These are phyloP conservation scores for Hypsibius dujardini DNA, from an alignment of 1,140 invertebrate genomes.

Conservation along the genomic window DNA sequence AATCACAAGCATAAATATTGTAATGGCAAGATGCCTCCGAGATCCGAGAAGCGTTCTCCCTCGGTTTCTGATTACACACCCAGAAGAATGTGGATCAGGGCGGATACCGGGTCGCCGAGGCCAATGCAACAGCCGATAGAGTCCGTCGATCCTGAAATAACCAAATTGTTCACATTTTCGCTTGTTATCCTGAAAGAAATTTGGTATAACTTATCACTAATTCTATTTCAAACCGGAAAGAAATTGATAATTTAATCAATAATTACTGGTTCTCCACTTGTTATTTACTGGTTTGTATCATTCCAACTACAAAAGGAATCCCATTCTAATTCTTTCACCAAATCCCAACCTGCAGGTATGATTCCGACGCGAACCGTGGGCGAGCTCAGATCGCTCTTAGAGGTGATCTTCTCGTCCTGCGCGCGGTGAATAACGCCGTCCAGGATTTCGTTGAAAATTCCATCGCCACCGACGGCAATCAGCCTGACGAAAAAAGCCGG, in stretches of 20 bases:
- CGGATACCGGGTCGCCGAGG: not conserved
- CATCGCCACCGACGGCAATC: constrained; percentile 67
- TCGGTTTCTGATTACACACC: not conserved
- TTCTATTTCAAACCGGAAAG: not conserved
- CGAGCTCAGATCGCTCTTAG: constrained; percentile 40
- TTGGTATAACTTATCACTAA: not conserved
- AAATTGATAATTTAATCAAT: too few relatives aligned
- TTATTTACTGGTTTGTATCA: too few relatives aligned
- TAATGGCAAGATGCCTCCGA: not conserved
- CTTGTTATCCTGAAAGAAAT: constrained; percentile 3
- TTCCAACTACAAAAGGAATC: too few relatives aligned
- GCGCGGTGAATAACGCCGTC: constrained; percentile 48
- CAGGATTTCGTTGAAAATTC: constrained; percentile 65
- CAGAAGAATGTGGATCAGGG: not conserved
- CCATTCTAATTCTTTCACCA: constrained; percentile 2
- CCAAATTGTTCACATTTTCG: not conserved
- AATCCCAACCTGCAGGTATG: constrained; percentile 43
- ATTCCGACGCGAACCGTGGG: constrained; percentile 50
- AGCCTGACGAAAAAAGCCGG: constrained; percentile 43
- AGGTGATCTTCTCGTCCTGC: constrained; percentile 32
- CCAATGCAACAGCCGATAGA: constrained; percentile 24
- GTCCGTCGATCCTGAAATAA: constrained; percentile 26
- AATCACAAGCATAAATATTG: not conserved
- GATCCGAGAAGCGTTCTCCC: not conserved
- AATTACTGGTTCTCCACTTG: too few relatives aligned